phyloP scores from a whole-genome alignment of 1,140 invertebrate species.

The Ditylenchus dipsaci region DNA sequence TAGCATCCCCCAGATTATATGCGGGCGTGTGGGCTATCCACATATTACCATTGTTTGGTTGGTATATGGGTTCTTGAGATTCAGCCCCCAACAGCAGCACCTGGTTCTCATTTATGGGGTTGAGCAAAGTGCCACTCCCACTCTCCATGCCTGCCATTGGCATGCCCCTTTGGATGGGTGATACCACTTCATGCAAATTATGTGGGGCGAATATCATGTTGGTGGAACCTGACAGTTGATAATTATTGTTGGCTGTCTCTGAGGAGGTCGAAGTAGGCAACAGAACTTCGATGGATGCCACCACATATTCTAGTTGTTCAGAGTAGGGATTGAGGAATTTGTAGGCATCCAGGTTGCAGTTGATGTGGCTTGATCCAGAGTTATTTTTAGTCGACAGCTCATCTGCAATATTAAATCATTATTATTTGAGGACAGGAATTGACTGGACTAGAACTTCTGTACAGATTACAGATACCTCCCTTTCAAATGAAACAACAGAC shows the following conservation, averaged over 20 bases:
- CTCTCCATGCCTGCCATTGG: background rate
- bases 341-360: conserved; percentile 38
- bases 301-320: conserved; percentile 52
- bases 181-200: background rate
- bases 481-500: too few relatives aligned
- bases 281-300: conserved; percentile 38
- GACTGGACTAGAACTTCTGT: too few relatives aligned
- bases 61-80: background rate
- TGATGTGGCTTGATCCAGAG: background rate
- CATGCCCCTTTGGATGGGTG: too few relatives aligned
- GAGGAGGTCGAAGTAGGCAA: background rate
- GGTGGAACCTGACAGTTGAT: background rate
- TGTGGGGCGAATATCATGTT: background rate
- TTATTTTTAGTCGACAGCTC: conserved; percentile 12
- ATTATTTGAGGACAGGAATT: background rate
- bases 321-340: conserved; percentile 56
- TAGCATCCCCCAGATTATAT: background rate
- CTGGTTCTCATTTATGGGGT: background rate
- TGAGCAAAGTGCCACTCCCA: background rate
- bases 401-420: background rate
- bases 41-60: background rate
- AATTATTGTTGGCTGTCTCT: background rate
- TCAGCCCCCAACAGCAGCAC: background rate
- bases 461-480: too few relatives aligned
- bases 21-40: background rate